phyloP scores from a whole-genome alignment of 2,797 vertebrate genomes.

The Oreochromis mossambicus region DNA sequence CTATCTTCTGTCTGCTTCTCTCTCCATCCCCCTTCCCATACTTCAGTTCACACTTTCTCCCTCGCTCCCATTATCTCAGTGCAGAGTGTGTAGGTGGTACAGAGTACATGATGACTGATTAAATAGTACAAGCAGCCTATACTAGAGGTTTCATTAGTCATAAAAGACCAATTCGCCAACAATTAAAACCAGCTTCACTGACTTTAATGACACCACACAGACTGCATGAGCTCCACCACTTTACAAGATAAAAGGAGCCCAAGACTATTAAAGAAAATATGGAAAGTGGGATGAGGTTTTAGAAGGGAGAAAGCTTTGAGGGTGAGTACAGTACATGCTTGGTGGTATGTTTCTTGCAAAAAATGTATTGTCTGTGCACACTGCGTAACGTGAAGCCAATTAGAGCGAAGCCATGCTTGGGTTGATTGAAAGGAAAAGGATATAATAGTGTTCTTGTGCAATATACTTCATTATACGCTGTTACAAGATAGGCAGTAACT shows the following conservation, averaged over 20 bases:
- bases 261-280: conserved; percentile 34
- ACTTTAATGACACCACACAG: conserved; percentile 48
- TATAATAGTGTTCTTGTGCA: background rate
- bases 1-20: background rate
- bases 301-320: background rate
- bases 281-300: conserved; percentile 3
- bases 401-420: background rate
- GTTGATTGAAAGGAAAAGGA: background rate
- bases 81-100: conserved; percentile 57
- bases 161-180: conserved; percentile 69
- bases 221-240: conserved; percentile 28
- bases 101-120: conserved; percentile 64
- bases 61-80: conserved; percentile 13
- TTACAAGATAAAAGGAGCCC: conserved; percentile 50
- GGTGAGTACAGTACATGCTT: background rate
- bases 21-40: background rate
- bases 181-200: conserved; percentile 67
- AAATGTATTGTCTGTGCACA: background rate
- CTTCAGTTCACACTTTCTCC: background rate
- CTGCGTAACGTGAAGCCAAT: background rate
- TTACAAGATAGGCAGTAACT: background rate
- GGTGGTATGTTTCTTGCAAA: background rate
- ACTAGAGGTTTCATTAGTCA: conserved; percentile 70
- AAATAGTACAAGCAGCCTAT: conserved; percentile 63
- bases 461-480: background rate